Evolutionary conservation across 2,113 vertebrate species (phyloP).

Genomic region (Falcunculus frontatus): DNA sequence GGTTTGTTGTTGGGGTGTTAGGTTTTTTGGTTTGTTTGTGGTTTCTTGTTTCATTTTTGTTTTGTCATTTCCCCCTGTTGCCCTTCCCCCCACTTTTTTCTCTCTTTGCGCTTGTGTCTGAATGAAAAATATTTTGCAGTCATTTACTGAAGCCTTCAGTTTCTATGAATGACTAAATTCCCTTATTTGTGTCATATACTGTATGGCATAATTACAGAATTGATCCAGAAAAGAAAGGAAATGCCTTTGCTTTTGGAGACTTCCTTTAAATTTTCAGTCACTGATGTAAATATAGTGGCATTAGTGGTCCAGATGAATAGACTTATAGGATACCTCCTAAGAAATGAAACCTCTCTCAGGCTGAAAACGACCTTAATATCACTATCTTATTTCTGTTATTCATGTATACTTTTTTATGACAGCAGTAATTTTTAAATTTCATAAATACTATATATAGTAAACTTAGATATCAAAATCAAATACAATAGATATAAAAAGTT

Average conservation of each 20-base stretch:
- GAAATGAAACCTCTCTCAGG: not conserved
- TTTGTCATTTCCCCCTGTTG: not conserved
- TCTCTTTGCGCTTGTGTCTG: not conserved
- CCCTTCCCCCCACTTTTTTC: rapidly evolving
- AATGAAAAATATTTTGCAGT: not conserved
- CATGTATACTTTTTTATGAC: not conserved
- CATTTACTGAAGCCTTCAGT: not conserved
- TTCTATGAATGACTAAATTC: not conserved
- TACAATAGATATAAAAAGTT: not conserved
- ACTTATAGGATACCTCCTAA: not conserved
- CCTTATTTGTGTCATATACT: not conserved
- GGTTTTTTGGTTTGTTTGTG: not conserved
- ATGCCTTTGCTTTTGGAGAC: not conserved
- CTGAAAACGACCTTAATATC: not conserved
- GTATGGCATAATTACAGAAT: not conserved
- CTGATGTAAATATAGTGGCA: not conserved
- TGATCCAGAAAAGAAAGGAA: not conserved
- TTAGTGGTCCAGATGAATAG: not conserved
- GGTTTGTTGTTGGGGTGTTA: not conserved
- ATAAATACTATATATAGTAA: not conserved
- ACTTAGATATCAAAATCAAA: not conserved
- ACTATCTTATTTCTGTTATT: not conserved
- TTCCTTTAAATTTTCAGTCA: not conserved
- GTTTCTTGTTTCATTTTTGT: not conserved
- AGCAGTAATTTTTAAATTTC: not conserved